Evolutionary conservation across 2,888 invertebrate species (phyloP), one percentile per base, ranked within the genome.

Genomic region (Meta bourneti): DNA sequence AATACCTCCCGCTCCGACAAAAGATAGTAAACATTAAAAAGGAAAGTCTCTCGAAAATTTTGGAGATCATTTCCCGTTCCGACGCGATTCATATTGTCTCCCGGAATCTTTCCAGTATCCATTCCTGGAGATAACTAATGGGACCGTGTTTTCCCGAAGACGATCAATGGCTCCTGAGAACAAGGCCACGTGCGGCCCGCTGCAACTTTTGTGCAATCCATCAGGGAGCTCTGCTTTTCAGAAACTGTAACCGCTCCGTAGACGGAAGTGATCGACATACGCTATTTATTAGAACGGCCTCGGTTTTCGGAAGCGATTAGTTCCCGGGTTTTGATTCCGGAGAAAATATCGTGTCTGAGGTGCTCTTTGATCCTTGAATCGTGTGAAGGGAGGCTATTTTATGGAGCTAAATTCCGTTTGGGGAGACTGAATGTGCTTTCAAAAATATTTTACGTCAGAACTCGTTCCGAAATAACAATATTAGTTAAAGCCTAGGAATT

Each of bases 91-190:
- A 34, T 16, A 9, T 61, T 61, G 61, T 61, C 16, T 61, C 61
- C 61, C 13, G 61, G 61, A 61, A 61, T 16, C 61, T 61, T n/a
- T 52, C 7, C 19, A 54, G 84, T 82, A 75, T 84, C 54, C 61
- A 52, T 72, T 82, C 52, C 81, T 49, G 19, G 72, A 70, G 20
- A 75, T 75, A 75, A 75, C 75, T 75, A 75, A 34, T 34, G 34
- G 34, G 72, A 51, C 71, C 51, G 72, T 72, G 16, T 34, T 49
- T 82, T 48, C 52, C 16, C 7, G 80, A 8, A n/a, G 16, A 77
- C 83, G 79, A 90, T 90, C 90, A 90, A 90, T 90, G 90, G 34
- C 20, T 61, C 61, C 34, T 90, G 90, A 84, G 90, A 90, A 90
- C 49, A 54, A 16, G 71, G n/a, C 79, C 90, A 90, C 20, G 48